Evolutionary conservation across 2,797 vertebrate genomes (phyloP).

Genomic region (Manis javanica): DNA sequence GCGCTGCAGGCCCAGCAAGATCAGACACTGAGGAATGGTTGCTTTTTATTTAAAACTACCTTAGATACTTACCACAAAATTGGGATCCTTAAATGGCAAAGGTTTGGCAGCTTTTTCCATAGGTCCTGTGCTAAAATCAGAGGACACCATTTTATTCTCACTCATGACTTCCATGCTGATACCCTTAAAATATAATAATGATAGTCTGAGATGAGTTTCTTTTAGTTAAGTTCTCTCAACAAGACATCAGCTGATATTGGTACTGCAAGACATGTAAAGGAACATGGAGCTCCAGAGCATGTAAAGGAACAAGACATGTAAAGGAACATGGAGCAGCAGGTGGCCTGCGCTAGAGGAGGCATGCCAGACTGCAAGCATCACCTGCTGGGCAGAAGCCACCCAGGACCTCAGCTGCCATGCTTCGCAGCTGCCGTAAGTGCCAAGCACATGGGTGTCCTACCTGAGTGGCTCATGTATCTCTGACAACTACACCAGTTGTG

Average conservation of each 20-base stretch:
- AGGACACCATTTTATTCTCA: constrained; percentile 89
- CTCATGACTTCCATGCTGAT: constrained; percentile 85
- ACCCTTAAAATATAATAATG: constrained; percentile 83
- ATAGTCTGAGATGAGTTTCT: background rate
- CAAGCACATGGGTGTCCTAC: background rate
- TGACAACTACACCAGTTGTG: background rate
- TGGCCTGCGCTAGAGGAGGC: background rate
- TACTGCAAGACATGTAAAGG: background rate
- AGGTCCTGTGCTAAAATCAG: constrained; percentile 85
- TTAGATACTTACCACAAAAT: constrained; percentile 91
- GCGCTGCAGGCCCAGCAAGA: background rate
- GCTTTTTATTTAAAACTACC: background rate
- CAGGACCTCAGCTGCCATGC: background rate
- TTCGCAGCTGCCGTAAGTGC: background rate
- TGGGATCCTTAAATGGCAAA: constrained; percentile 94
- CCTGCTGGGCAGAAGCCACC: background rate
- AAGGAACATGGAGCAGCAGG: background rate
- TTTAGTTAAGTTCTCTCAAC: background rate
- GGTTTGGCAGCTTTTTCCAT: constrained; percentile 90
- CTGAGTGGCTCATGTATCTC: background rate
- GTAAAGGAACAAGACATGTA: background rate
- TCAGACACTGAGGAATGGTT: background rate
- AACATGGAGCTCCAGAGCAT: background rate
- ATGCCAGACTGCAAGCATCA: background rate
- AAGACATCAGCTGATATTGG: background rate